phyloP scores from a whole-genome alignment of 2,797 vertebrate genomes.

The Phataginus tricuspis region DNA sequence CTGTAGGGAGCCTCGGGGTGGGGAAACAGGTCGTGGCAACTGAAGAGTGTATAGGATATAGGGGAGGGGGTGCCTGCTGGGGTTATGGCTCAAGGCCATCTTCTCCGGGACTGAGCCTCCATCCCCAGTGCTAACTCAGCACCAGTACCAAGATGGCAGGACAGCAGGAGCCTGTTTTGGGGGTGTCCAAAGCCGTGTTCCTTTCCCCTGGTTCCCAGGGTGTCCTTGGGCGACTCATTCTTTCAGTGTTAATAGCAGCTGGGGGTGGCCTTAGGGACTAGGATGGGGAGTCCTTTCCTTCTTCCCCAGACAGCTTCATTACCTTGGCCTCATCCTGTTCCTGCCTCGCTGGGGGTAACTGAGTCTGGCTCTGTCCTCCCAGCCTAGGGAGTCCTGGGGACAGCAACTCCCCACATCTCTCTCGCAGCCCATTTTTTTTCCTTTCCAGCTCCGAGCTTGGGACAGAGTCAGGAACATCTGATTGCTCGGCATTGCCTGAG shows the following conservation, averaged over 20 bases:
- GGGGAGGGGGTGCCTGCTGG: too few species aligned
- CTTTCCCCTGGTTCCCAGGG: neutral
- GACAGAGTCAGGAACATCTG: neutral
- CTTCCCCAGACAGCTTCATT: neutral
- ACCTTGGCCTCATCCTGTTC: neutral
- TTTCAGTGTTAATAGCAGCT: neutral
- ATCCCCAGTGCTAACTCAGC: neutral
- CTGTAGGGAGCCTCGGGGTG: neutral
- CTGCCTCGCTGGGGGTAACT: neutral
- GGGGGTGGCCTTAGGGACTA: neutral
- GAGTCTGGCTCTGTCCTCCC: neutral
- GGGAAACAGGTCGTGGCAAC: neutral
- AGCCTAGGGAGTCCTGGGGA: neutral
- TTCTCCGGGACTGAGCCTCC: neutral
- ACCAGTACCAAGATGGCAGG: neutral
- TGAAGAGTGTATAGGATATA: neutral
- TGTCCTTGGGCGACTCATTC: neutral
- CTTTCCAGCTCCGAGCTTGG: neutral
- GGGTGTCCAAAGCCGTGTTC: neutral
- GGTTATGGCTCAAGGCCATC: neutral
- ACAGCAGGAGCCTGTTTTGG: neutral
- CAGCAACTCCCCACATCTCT: neutral
- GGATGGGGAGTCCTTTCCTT: neutral
- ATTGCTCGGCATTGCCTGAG: neutral
- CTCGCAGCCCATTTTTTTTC: neutral